These are phyloP conservation scores for Ectemnius continuus DNA, from an alignment of 2,888 invertebrate species.

Conservation along the genomic window DNA sequence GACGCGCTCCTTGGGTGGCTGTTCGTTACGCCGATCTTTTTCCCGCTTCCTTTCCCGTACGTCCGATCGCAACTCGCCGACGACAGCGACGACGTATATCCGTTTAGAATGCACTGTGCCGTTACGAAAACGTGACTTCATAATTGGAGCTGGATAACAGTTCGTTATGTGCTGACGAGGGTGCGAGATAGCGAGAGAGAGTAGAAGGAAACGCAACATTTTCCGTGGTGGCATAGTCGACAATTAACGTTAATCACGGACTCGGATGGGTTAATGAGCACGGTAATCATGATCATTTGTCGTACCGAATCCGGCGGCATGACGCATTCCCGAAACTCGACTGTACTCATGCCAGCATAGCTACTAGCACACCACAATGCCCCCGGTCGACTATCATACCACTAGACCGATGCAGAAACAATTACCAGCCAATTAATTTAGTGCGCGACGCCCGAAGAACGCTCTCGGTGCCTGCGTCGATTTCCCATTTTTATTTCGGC, in stretches of 20 bases:
- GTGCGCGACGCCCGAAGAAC: too few species aligned
- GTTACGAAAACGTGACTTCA: background rate
- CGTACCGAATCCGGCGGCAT: background rate
- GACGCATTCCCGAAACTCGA: background rate
- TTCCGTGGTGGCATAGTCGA: background rate
- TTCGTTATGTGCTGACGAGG: background rate
- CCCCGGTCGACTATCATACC: too few species aligned
- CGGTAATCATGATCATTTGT: conserved; percentile 3
- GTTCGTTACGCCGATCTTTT: conserved; percentile 25
- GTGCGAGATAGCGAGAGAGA: too few species aligned
- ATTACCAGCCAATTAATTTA: too few species aligned
- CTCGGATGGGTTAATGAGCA: conserved; percentile 6
- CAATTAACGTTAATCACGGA: conserved; percentile 10
- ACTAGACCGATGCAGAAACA: too few species aligned
- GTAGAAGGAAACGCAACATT: background rate
- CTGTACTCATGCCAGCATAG: too few species aligned
- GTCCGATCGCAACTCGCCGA: conserved; percentile 18
- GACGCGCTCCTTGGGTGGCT: background rate
- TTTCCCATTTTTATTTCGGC: too few species aligned
- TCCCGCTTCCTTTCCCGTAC: conserved; percentile 34
- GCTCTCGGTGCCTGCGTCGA: too few species aligned
- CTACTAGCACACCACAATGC: too few species aligned
- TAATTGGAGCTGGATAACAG: conserved; percentile 1
- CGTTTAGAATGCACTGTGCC: background rate
- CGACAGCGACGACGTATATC: background rate